A percentile compares a stretch with the other conserved stretches of the same genome.
Conservation (phyloP, 2,888 invertebrate genomes). For the Hylaea fasciaria region DNA sequence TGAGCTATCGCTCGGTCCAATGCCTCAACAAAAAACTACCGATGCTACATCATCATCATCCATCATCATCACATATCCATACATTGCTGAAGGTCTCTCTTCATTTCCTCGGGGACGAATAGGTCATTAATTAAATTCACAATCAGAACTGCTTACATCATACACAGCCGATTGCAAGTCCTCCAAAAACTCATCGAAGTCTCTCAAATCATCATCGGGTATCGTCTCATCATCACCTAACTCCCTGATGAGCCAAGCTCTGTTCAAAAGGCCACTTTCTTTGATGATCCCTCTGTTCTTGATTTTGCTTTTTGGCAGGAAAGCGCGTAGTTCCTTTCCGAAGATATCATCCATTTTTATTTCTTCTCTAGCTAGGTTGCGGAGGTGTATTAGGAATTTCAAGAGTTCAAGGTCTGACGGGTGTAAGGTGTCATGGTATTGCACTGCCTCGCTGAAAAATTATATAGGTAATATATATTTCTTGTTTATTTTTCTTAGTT, state of each 20-base stretch:
- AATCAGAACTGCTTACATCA: no score
- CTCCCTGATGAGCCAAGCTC: constrained; percentile 42
- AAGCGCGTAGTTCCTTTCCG: not conserved
- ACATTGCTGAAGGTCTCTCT: no score
- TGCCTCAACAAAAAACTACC: no score
- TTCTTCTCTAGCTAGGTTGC: constrained; percentile 43
- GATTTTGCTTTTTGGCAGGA: constrained; percentile 43
- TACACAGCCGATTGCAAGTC: constrained; percentile 51
- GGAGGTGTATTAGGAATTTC: constrained; percentile 57
- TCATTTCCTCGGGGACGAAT: no score
- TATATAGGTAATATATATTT: not conserved
- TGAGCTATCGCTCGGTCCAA: no score
- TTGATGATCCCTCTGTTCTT: constrained; percentile 27
- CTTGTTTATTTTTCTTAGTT: not conserved
- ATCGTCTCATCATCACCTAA: constrained; percentile 16
- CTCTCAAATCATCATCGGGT: constrained; percentile 27
- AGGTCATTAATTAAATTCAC: no score
- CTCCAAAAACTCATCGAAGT: constrained; percentile 48
- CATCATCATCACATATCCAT: no score
- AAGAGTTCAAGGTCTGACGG: constrained; percentile 60
- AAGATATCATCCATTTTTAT: not conserved
- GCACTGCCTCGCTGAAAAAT: constrained; percentile 47
- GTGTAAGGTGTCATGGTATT: constrained; percentile 42
- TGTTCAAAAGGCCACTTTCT: constrained; percentile 38
- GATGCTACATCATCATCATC: no score